phyloP scores from a whole-genome alignment of 2,888 invertebrate genomes.

The Apoderus coryli region DNA sequence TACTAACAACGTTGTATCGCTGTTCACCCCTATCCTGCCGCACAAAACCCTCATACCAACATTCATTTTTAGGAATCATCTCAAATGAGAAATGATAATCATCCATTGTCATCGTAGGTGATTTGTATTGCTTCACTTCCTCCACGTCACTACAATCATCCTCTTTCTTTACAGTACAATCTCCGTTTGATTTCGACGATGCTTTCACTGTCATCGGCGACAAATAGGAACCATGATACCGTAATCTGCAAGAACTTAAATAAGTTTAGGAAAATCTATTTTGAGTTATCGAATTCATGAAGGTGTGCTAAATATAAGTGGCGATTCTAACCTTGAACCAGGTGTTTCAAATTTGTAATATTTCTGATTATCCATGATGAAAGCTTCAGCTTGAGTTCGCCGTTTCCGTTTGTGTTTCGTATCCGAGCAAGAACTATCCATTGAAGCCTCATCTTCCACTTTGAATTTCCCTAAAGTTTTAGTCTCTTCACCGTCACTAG shows the following conservation, averaged over 20 bases:
- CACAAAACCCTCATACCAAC: conserved; percentile 67
- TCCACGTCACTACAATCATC: conserved; percentile 9
- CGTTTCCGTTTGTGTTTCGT: conserved; percentile 27
- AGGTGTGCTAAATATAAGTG: no score
- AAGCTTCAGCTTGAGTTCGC: conserved; percentile 41
- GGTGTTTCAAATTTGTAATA: conserved; percentile 39
- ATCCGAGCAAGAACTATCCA: conserved; percentile 26
- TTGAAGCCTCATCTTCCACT: conserved; percentile 25
- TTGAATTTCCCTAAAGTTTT: conserved; percentile 17
- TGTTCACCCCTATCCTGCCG: conserved; percentile 61
- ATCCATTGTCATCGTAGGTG: conserved; percentile 35
- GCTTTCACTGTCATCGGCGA: conserved; percentile 20
- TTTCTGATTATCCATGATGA: conserved; percentile 42
- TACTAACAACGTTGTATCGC: conserved; percentile 40
- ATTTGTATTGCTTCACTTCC: conserved; percentile 14
- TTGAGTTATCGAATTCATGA: no score
- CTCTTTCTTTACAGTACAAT: conserved; percentile 16
- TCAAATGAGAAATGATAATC: conserved; percentile 62
- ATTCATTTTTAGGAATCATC: conserved; percentile 53
- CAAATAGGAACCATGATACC: conserved; percentile 31
- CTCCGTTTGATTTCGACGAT: conserved; percentile 25
- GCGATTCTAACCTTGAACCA: conserved; percentile 35
- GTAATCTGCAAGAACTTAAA: conserved; percentile 25
- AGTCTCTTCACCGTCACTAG: conserved; percentile 16
- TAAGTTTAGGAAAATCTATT: conserved; percentile 14